Percentiles rank a stretch among this genome's conserved stretches.
Conservation (phyloP, 2,888 invertebrate genomes). For the Kryphioiulus occultus region DNA sequence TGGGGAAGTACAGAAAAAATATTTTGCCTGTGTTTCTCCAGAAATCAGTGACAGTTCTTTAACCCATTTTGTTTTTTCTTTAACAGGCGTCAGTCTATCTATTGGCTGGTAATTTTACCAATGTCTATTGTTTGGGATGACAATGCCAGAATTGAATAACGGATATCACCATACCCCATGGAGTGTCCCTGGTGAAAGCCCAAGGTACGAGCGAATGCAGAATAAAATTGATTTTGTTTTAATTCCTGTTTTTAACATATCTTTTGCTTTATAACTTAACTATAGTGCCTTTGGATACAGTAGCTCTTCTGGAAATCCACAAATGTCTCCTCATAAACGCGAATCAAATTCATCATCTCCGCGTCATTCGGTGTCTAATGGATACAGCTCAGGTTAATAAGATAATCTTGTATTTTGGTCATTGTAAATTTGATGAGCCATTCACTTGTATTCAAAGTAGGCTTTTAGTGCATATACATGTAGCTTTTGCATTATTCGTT, state of each 20-base stretch:
- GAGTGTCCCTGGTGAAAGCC: conserved; percentile 43
- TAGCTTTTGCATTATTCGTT: no score
- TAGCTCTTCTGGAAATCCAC: background rate
- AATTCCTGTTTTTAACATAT: background rate
- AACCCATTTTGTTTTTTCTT: background rate
- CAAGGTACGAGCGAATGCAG: background rate
- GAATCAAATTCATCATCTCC: conserved; percentile 48
- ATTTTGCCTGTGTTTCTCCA: background rate
- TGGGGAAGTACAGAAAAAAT: background rate
- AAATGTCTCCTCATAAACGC: conserved; percentile 50
- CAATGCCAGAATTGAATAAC: conserved; percentile 49
- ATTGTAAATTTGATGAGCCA: no score
- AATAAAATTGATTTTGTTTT: background rate
- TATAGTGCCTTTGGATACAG: conserved; percentile 33
- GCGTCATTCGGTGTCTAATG: conserved; percentile 49
- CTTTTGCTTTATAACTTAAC: background rate
- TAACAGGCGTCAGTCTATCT: conserved; percentile 2
- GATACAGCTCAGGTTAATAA: conserved; percentile 51
- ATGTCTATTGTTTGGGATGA: conserved; percentile 50
- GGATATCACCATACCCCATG: conserved; percentile 28
- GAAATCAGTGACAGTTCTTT: background rate
- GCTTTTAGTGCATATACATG: no score
- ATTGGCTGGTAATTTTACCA: conserved; percentile 40
- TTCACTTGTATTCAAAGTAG: no score
- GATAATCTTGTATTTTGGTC: no score